Percentiles rank a stretch among this genome's conserved stretches.
Evolutionary conservation across 1,140 invertebrate species (phyloP).

Genomic region (Papilio helenus): DNA sequence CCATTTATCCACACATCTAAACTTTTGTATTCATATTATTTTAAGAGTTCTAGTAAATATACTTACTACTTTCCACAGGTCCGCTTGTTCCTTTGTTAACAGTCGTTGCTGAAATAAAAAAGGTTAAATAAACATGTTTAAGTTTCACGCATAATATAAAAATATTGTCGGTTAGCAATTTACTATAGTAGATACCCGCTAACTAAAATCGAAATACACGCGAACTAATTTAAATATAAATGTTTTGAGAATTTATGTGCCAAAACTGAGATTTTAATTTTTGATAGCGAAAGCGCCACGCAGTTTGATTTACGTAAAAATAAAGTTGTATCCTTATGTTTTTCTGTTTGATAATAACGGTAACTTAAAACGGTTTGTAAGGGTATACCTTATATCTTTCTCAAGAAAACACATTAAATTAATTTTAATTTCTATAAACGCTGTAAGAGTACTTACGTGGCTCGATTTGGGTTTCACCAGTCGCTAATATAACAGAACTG

Average conservation of each 20-base stretch:
- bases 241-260: not conserved
- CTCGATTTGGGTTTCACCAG: not conserved
- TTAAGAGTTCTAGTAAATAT: not conserved
- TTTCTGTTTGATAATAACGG: not conserved
- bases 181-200: not conserved
- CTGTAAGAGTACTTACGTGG: not conserved
- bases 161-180: not conserved
- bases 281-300: not conserved
- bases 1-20: too few relatives aligned
- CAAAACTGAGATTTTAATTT: not conserved
- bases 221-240: not conserved
- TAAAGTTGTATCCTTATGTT: not conserved
- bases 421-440: not conserved
- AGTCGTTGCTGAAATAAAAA: not conserved
- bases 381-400: not conserved
- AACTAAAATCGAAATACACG: not conserved
- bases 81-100: not conserved
- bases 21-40: too few relatives aligned
- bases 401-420: not conserved
- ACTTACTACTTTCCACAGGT: constrained; percentile 5
- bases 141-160: too few relatives aligned
- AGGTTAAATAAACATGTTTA: not conserved
- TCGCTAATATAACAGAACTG: constrained; percentile 3
- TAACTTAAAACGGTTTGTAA: not conserved
- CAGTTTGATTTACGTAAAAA: not conserved